Evolutionary conservation across 1,140 invertebrate genomes (phyloP), one percentile per base, ranked within the genome.

Genomic region (Zaprionus nigranus): DNA sequence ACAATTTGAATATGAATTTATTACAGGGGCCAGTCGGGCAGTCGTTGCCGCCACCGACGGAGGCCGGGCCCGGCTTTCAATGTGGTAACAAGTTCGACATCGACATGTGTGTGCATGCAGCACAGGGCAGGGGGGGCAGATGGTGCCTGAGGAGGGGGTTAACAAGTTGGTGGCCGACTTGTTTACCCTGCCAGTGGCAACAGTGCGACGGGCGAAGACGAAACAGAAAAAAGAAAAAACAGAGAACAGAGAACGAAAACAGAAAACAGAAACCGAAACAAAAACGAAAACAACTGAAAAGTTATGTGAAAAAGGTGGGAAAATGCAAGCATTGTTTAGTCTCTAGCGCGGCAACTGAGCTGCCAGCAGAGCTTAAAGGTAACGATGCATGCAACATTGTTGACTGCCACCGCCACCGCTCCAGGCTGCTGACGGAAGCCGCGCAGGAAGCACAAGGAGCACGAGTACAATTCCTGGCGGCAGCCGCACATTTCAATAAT

Each of bases 1-100:
- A 91, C 88, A 87, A 91, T 91, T 91, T 91, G 88, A 91, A 91
- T 91, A 91, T 82, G 83, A 91, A 91, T 91, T 87, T 91, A 91
- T 91, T 79, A 91, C 82, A 82, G 87, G 78, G 83, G 77, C 74
- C 69, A 67, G 54, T 46, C 82, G 63, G 51, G 20, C 46, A 24
- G 12, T 22, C n/a, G 46, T 34, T 34, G 17, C 46, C 46, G 20
- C 7, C 57, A 24, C 22, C 84, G 70, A 63, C 83, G 85, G 84
- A 80, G 84, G 84, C 84, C 84, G 84, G 46, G 28, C 64, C 40
- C 24, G 56, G 73, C 81, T 82, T 68, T 76, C 71, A 90, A 90
- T 85, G 85, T 88, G 85, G 85, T 82, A 88, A 88, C 85, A 90
- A 88, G 85, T 90, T 84, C 85, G 81, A 84, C 84, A 88, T 72